Conservation (phyloP, 2,888 invertebrate genomes). For the Oscheius sp. region DNA sequence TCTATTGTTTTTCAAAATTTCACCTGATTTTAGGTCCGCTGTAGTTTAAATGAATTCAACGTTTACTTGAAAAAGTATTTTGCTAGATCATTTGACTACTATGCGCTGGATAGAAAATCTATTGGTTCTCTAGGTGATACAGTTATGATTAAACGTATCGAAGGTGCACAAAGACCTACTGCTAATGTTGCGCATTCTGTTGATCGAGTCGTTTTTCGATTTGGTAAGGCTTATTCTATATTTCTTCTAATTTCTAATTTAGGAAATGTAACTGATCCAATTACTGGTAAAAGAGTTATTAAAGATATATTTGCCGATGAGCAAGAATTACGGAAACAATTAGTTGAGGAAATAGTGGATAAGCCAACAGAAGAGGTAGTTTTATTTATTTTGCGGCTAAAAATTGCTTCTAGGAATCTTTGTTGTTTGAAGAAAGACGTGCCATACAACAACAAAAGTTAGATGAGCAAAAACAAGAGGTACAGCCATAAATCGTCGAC, state of each 20-base stretch:
- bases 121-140: conserved; percentile 62
- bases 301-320: conserved; percentile 64
- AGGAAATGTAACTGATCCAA: conserved; percentile 66
- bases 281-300: conserved; percentile 65
- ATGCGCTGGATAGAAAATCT: conserved; percentile 63
- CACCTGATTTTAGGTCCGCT: conserved; percentile 56
- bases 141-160: conserved; percentile 62
- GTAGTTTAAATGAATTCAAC: conserved; percentile 68
- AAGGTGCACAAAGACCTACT: conserved; percentile 57
- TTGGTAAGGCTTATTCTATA: conserved; percentile 41
- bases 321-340: conserved; percentile 54
- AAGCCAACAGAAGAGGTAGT: conserved; percentile 58
- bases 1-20: conserved; percentile 7
- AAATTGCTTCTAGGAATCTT: conserved; percentile 44
- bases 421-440: conserved; percentile 64
- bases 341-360: conserved; percentile 64
- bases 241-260: neutral
- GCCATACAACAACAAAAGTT: conserved; percentile 53
- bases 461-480: conserved; percentile 44
- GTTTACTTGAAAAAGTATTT: conserved; percentile 69
- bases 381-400: neutral
- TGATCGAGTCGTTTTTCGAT: conserved; percentile 64
- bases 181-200: conserved; percentile 62
- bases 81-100: conserved; percentile 65
- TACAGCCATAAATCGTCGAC: neutral